Evolutionary conservation across 2,888 invertebrate species (phyloP).

Genomic region (Hyalella azteca): DNA sequence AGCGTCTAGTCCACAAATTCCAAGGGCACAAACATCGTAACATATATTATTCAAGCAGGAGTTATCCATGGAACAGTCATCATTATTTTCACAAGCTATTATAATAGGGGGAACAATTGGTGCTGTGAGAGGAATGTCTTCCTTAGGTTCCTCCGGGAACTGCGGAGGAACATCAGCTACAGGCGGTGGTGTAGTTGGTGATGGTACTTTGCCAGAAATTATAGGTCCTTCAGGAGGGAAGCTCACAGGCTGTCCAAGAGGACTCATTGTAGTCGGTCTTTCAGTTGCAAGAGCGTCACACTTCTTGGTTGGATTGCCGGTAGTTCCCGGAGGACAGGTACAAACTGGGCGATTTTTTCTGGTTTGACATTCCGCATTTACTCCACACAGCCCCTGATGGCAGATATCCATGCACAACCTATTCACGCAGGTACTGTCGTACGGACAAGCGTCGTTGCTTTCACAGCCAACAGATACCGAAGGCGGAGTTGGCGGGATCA

Average conservation of each 20-base stretch:
- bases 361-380: conserved; percentile 62
- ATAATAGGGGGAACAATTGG: conserved; percentile 26
- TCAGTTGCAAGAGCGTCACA: conserved; percentile 43
- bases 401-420: conserved; percentile 87
- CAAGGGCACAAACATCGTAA: conserved; percentile 78
- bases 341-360: conserved; percentile 67
- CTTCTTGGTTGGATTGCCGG: conserved; percentile 51
- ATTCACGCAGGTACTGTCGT: conserved; percentile 70
- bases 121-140: conserved; percentile 60
- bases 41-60: conserved; percentile 84
- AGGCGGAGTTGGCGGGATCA: conserved; percentile 31
- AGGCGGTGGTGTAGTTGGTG: conserved; percentile 33
- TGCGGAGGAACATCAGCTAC: conserved; percentile 1
- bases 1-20: conserved; percentile 75
- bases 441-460: conserved; percentile 70
- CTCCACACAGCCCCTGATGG: conserved; percentile 66
- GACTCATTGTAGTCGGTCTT: neutral
- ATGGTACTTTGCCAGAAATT: neutral
- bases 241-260: neutral
- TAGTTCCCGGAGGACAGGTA: conserved; percentile 64
- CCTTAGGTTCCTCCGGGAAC: conserved; percentile 24
- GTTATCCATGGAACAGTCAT: conserved; percentile 68
- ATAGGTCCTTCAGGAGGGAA: neutral
- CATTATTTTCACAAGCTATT: conserved; percentile 43
- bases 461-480: conserved; percentile 47